These are phyloP conservation scores for Drosophila algonquin DNA, from an alignment of 2,888 invertebrate species.

Conservation along the genomic window DNA sequence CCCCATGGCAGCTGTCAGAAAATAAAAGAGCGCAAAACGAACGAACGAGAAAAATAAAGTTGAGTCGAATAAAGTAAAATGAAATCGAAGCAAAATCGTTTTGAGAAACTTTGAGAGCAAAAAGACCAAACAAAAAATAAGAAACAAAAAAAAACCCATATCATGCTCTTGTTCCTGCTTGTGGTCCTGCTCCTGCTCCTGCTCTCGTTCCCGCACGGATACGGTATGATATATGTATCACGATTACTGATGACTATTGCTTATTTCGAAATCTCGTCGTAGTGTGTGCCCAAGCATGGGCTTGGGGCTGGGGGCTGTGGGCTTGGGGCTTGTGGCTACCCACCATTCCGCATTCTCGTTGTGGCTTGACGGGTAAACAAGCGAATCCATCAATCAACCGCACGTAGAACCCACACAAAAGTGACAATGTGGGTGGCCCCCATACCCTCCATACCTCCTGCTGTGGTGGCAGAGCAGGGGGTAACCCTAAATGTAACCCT, in stretches of 20 bases:
- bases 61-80: slow-evolving; percentile 14
- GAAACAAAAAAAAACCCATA: slow-evolving; percentile 25
- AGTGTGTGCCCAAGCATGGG: slow-evolving; percentile 22
- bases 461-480: too few relatives aligned
- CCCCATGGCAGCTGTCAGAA: slow-evolving; percentile 28
- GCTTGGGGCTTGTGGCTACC: background rate
- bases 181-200: slow-evolving; percentile 19
- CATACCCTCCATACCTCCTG: background rate
- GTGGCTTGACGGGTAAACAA: slow-evolving; percentile 69
- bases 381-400: slow-evolving; percentile 73
- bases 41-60: background rate
- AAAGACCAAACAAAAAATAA: background rate
- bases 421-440: slow-evolving; percentile 62
- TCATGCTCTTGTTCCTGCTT: slow-evolving; percentile 44
- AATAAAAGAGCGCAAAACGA: background rate
- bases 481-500: slow-evolving; percentile 18
- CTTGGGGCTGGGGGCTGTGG: background rate
- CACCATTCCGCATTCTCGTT: slow-evolving; percentile 46
- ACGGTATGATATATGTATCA: slow-evolving; percentile 62
- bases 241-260: slow-evolving; percentile 62
- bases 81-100: slow-evolving; percentile 26
- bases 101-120: background rate
- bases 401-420: slow-evolving; percentile 68
- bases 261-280: slow-evolving; percentile 46
- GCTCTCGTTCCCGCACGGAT: slow-evolving; percentile 50